Base-by-base conservation (phyloP, 2,113 vertebrate genomes). In the Oxyura jamaicensis region DNA sequence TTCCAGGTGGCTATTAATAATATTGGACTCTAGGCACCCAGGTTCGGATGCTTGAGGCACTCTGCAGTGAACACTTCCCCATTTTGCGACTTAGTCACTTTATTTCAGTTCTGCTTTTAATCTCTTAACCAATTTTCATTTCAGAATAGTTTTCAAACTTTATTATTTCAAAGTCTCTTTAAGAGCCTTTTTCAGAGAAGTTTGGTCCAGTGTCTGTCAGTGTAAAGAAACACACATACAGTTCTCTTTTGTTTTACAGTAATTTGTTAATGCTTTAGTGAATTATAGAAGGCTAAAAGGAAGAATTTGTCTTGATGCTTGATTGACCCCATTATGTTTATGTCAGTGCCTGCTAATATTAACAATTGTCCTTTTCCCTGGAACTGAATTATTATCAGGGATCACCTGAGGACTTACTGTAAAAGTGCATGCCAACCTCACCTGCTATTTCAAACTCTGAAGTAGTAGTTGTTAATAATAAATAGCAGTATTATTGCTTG, bases 141-240 rank as follows among this genome's bases (percentile, higher is more conserved):
- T 60, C 95, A 73, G 76, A 86, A 60, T 58, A 58, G 89, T 29
- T 69, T 17, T 55, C 62, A 16, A 4, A 21, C 58, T 79, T 15
- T 9, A 4, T 17, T 7, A 33, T 59, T 55, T n/a, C 39, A 18
- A 6, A 80, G 73, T 56, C 81, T 88, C 83, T 77, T 41, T 85
- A 3, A 35, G 44, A 77, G 87, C 83, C 6, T 8, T 16, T 68
- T 4, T 80, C 88, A 11, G 48, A 71, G 83, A 1, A 55, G 11
- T 56, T 18, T 2, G 6, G 28, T 65, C 75, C 26, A 5, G 3
- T 4, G 52, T 13, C 75, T 68, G 69, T 41, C 7, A 7, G 42
- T 20, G 83, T 3, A 3, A 20, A 1, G 1, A 56, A 46, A 62
- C 4, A 1, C 0, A 8, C 58, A 1, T 14, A 2, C 35, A 0